Evolutionary conservation across 2,797 vertebrate genomes (phyloP).

Genomic region (Tauraco hartlaubi): DNA sequence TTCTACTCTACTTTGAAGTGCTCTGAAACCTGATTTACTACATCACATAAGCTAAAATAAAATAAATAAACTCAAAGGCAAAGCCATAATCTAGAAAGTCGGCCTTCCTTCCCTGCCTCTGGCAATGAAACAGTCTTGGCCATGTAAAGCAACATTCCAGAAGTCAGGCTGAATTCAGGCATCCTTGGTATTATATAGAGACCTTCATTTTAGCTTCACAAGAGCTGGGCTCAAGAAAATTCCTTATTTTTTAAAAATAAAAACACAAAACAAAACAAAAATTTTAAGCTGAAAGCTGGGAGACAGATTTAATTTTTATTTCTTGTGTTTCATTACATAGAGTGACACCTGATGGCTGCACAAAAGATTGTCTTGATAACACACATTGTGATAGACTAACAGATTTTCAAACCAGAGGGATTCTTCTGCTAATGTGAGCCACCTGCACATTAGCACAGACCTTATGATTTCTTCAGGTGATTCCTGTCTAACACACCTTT

Average conservation of each 20-base stretch:
- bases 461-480: background rate
- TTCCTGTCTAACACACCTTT: background rate
- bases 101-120: background rate
- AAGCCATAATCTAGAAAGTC: background rate
- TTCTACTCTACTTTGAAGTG: background rate
- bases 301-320: background rate
- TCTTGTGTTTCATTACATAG: background rate
- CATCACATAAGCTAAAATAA: background rate
- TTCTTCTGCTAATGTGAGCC: background rate
- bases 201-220: background rate
- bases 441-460: background rate
- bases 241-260: background rate
- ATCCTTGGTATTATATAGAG: background rate
- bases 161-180: background rate
- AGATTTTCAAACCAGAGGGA: background rate
- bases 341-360: slow-evolving; percentile 44
- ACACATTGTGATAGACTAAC: background rate
- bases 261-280: background rate
- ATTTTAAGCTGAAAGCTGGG: background rate
- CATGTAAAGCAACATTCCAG: background rate
- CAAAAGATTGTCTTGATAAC: background rate
- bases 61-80: background rate
- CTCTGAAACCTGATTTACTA: background rate
- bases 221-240: background rate
- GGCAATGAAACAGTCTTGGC: background rate